Evolutionary conservation across 2,113 vertebrate species (phyloP).

Genomic region (Uria lomvia): DNA sequence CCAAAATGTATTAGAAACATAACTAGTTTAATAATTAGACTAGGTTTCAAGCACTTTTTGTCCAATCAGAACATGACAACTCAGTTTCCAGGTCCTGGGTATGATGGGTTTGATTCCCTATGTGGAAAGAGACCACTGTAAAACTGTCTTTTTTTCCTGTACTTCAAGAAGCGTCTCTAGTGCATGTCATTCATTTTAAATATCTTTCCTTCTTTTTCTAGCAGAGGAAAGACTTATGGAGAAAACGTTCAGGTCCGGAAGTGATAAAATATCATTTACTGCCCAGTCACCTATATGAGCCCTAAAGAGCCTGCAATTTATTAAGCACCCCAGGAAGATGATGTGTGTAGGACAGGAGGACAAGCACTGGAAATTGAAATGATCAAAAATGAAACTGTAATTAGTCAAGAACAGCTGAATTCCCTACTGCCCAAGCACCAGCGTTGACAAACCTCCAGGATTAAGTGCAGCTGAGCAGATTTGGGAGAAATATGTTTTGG

Average conservation of each 20-base stretch:
- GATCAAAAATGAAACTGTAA: neutral
- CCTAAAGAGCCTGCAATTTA: neutral
- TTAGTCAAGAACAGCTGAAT: neutral
- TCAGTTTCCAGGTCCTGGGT: neutral
- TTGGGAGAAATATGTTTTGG: neutral
- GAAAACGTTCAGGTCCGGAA: neutral
- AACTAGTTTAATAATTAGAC: neutral
- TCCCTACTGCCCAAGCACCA: neutral
- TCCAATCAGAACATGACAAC: neutral
- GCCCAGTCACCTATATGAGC: neutral
- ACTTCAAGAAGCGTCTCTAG: neutral
- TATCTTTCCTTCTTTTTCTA: neutral
- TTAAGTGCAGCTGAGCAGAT: neutral
- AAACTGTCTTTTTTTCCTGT: neutral
- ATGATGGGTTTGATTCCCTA: neutral
- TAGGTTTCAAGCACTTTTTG: neutral
- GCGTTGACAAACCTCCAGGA: neutral
- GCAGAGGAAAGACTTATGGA: fast-evolving
- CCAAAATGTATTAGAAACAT: neutral
- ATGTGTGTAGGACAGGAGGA: neutral
- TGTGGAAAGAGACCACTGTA: neutral
- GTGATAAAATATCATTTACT: neutral
- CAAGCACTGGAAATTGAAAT: neutral
- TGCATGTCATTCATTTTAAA: neutral
- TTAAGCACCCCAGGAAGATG: neutral